Evolutionary conservation across 2,888 invertebrate genomes (phyloP).

Genomic region (Eremobia ochroleuca): DNA sequence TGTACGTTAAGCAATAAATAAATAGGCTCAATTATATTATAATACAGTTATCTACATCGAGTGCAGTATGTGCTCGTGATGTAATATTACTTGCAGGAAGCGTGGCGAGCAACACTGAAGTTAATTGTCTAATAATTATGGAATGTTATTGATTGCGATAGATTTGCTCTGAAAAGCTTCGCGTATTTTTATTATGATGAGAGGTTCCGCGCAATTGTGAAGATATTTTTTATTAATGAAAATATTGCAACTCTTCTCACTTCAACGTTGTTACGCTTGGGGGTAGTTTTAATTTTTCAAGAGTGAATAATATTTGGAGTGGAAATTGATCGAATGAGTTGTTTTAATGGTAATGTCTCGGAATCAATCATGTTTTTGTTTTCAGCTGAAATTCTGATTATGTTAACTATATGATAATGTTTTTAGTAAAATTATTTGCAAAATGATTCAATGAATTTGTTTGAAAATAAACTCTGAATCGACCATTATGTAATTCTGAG

Average conservation of each 20-base stretch:
- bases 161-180: conserved; percentile 58
- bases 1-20: conserved; percentile 64
- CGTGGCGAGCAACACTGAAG: conserved; percentile 25
- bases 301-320: neutral
- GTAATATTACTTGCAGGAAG: conserved; percentile 52
- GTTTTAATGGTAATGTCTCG: neutral
- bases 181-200: neutral
- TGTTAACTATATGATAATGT: neutral
- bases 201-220: neutral
- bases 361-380: neutral
- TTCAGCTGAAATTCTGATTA: neutral
- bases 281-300: neutral
- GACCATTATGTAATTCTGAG: neutral
- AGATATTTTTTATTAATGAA: neutral
- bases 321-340: neutral
- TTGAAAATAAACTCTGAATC: neutral
- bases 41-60: conserved; percentile 61
- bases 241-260: neutral
- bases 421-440: neutral
- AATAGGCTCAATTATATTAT: conserved; percentile 68
- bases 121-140: conserved; percentile 47
- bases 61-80: conserved; percentile 39
- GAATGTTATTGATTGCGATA: conserved; percentile 44
- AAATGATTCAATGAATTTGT: neutral
- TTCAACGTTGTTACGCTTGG: neutral